phyloP scores from a whole-genome alignment of 1,140 invertebrate genomes.

The Delia radicum region DNA sequence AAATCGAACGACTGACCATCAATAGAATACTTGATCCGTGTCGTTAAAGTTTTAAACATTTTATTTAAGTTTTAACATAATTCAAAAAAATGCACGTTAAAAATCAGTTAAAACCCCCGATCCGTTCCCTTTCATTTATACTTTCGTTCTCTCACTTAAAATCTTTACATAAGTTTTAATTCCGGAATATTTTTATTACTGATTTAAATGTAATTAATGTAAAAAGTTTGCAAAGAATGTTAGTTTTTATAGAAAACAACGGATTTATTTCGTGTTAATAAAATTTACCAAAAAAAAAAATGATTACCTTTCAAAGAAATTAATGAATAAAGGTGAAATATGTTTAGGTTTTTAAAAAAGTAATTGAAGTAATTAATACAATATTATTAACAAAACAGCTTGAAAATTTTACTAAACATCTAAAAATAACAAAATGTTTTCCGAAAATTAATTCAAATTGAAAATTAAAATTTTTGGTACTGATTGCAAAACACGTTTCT shows the following conservation, averaged over 20 bases:
- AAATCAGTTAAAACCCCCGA: background rate
- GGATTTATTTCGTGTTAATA: background rate
- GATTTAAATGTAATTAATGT: conserved; percentile 7
- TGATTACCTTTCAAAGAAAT: background rate
- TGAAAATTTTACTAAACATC: too few relatives aligned
- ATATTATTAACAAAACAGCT: background rate
- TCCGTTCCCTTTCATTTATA: background rate
- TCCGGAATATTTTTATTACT: background rate
- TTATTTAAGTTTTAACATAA: conserved; percentile 17
- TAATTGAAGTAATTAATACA: too few relatives aligned
- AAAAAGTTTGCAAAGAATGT: conserved; percentile 30
- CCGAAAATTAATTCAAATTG: background rate
- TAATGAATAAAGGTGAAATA: background rate
- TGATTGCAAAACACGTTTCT: too few relatives aligned
- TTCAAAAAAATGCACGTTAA: background rate
- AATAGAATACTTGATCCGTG: background rate
- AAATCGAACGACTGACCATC: background rate
- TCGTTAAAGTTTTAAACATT: conserved; percentile 34
- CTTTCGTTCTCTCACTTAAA: background rate
- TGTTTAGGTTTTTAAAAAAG: background rate
- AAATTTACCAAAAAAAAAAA: background rate
- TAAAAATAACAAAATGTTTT: background rate
- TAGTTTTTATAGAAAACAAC: background rate
- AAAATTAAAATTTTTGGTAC: too few relatives aligned
- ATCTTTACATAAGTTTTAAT: background rate